Evolutionary conservation across 2,797 vertebrate species (phyloP), one percentile per base, ranked within the genome.

Genomic region (Sebastes trivittatus): DNA sequence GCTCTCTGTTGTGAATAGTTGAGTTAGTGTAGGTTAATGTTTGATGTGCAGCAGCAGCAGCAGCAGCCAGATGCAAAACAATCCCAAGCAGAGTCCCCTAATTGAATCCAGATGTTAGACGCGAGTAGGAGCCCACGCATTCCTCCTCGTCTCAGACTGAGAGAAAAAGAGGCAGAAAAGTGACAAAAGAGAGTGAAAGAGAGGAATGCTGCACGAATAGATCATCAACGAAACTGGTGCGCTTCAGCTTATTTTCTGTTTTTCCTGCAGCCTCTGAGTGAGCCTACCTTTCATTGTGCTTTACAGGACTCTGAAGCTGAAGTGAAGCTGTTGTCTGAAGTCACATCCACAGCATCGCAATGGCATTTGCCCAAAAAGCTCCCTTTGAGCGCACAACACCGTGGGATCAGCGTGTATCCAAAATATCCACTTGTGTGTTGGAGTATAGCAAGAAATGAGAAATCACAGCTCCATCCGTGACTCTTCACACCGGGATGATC

Each of bases 61-160:
- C 79, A 79, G 84, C 65, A 64, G 88, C 79, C 90, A 96, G 94
- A 96, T 94, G 96, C 96, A 96, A 96, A 97, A 96, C 93, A 92
- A 93, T 94, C 95, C 95, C 94, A 92, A 94, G 94, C 94, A 94
- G 93, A 94, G 90, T 91, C 94, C 93, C 89, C 88, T 97, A 97
- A 99, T 96, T 92, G 94, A 85, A 96, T 95, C 96, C 98, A 99
- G 98, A 99, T 99, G 98, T 97, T 22, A 77, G 90, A 86, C 89
- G 65, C 75, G 72, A 85, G 86, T 81, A 82, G 86, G 6, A 86
- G 88, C 91, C 91, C 88, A 89, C 85, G 76, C 94, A 96, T 95
- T 95, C 95, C 93, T 93, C 78, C 2, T 46, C 73, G 89, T 88
- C 89, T 82, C 68, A 68, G 64, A 49, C 70, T 25, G 80, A 75